Conservation (phyloP, 2,797 vertebrate species). For the Myotis planiceps region DNA sequence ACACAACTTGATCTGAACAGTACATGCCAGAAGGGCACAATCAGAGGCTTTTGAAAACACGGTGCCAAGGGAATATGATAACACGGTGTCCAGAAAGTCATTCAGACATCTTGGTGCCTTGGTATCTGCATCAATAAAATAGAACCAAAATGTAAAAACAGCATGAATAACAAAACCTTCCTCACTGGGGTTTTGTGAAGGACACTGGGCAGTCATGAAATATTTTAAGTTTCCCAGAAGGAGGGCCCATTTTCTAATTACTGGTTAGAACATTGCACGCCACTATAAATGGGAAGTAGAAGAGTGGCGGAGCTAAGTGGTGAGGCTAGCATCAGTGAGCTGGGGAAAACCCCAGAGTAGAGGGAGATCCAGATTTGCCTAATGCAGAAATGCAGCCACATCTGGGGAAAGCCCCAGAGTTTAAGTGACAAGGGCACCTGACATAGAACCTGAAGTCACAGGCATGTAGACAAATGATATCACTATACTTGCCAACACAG, state of each 20-base stretch:
- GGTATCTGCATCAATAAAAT: conserved; percentile 5
- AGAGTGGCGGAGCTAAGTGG: not conserved
- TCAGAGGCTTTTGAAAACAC: not conserved
- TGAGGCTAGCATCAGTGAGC: not conserved
- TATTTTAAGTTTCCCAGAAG: not conserved
- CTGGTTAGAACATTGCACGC: not conserved
- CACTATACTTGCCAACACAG: not conserved
- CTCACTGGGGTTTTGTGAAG: not conserved
- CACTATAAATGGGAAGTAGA: not conserved
- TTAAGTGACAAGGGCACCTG: not conserved
- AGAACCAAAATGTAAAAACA: not conserved
- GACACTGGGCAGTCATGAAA: not conserved
- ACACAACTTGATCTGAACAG: not conserved
- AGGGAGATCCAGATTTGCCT: not conserved
- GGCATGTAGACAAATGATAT: not conserved
- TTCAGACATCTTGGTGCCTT: not conserved
- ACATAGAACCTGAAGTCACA: not conserved
- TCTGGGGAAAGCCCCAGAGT: not conserved
- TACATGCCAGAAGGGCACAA: not conserved
- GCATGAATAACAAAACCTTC: not conserved
- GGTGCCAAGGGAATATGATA: not conserved
- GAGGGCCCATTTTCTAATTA: not conserved
- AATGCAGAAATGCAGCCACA: not conserved
- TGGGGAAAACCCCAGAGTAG: not conserved
- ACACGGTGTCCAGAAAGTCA: not conserved